Conservation (phyloP, 2,888 invertebrate species). For the Pherbina coryleti region DNA sequence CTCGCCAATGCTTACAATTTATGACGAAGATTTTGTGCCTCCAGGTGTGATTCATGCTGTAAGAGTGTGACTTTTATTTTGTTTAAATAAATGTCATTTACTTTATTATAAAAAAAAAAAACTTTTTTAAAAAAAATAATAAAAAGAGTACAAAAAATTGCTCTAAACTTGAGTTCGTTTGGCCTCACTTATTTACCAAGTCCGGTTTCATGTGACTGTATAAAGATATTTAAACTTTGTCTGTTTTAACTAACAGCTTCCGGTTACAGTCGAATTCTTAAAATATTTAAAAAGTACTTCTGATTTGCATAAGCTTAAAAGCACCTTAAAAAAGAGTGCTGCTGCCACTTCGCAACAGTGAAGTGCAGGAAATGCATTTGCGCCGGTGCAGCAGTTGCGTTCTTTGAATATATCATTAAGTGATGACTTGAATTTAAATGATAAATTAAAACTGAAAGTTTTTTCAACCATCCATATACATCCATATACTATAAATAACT, state of each 20-base stretch:
- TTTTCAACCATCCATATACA: background rate
- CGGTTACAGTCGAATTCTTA: background rate
- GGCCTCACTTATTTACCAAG: slow-evolving; percentile 33
- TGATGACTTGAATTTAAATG: slow-evolving; percentile 5
- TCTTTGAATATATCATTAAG: background rate
- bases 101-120: too few relatives aligned
- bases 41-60: too few relatives aligned
- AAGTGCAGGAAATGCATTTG: slow-evolving; percentile 4
- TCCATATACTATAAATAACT: too few relatives aligned
- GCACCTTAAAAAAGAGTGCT: background rate
- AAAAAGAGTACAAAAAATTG: too few relatives aligned
- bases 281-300: background rate
- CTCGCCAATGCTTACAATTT: too few relatives aligned
- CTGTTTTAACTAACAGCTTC: background rate
- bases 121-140: too few relatives aligned
- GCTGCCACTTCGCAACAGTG: too few relatives aligned
- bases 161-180: background rate
- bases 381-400: background rate
- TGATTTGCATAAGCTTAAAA: background rate
- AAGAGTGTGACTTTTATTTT: too few relatives aligned
- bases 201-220: slow-evolving; percentile 21
- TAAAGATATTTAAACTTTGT: too few relatives aligned
- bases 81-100: too few relatives aligned
- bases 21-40: too few relatives aligned
- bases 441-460: background rate